Conservation (phyloP, 2,888 invertebrate genomes). For the Drosophila anceps region DNA sequence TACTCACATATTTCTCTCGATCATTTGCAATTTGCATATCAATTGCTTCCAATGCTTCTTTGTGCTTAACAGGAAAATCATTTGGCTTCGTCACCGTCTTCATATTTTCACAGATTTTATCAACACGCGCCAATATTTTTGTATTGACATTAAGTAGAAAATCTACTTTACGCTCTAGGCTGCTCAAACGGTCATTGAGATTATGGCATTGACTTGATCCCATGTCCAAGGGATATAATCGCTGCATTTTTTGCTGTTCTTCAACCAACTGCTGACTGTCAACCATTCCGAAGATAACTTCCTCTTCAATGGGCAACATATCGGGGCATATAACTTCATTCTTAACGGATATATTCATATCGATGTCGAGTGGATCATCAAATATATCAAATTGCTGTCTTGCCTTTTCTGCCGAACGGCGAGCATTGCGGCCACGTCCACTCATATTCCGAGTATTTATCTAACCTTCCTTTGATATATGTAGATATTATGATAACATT, state of each 20-base stretch:
- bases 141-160: conserved; percentile 49
- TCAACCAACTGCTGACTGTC: conserved; percentile 44
- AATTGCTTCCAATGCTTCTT: conserved; percentile 33
- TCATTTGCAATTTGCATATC: conserved; percentile 44
- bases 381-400: conserved; percentile 17
- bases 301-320: conserved; percentile 16
- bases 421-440: conserved; percentile 13
- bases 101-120: conserved; percentile 45
- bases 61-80: conserved; percentile 45
- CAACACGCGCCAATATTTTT: conserved; percentile 49
- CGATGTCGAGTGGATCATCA: conserved; percentile 50
- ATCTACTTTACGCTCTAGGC: conserved; percentile 51
- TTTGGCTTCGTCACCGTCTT: conserved; percentile 22
- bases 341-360: conserved; percentile 31
- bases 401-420: conserved; percentile 5
- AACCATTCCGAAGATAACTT: conserved; percentile 41
- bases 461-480: not conserved
- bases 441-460: conserved; percentile 17
- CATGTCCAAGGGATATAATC: conserved; percentile 23
- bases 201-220: conserved; percentile 21
- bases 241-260: conserved; percentile 43
- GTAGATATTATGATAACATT: not conserved
- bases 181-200: conserved; percentile 40
- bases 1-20: conserved; percentile 49
- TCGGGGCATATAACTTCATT: conserved; percentile 38